These are phyloP conservation scores for Calonectris borealis DNA, from an alignment of 2,113 vertebrate species.

Conservation along the genomic window DNA sequence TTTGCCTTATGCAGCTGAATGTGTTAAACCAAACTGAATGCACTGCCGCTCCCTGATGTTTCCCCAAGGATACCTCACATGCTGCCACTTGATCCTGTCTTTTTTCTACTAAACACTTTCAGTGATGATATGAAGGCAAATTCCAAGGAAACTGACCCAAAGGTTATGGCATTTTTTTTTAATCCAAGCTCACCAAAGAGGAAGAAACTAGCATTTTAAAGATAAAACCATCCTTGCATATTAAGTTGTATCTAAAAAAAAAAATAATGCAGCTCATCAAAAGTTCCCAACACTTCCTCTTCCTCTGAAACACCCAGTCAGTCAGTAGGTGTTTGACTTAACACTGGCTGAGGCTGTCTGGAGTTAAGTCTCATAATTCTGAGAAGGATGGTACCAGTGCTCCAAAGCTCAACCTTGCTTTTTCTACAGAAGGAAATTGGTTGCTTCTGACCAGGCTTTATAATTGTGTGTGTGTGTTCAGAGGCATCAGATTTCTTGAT, in stretches of 20 bases:
- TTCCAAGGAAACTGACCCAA: conserved; percentile 20
- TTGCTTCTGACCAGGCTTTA: not conserved
- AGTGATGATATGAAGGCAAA: conserved; percentile 52
- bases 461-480: not conserved
- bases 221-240: not conserved
- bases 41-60: conserved; percentile 21
- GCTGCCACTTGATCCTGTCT: conserved; percentile 14
- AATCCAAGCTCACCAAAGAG: conserved; percentile 32
- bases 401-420: not conserved
- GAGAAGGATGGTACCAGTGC: not conserved
- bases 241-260: not conserved
- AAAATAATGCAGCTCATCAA: not conserved
- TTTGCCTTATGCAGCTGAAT: not conserved
- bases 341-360: not conserved
- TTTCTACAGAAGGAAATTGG: not conserved
- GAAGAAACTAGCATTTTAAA: not conserved
- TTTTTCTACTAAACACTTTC: not conserved
- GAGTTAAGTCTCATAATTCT: not conserved
- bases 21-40: conserved; percentile 1
- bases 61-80: conserved; percentile 31
- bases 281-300: not conserved
- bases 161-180: not conserved
- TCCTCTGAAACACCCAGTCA: not conserved
- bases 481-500: not conserved
- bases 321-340: not conserved